Evolutionary conservation across 2,888 invertebrate genomes (phyloP), one percentile per base, ranked within the genome.

Genomic region (Diogma glabrata): DNA sequence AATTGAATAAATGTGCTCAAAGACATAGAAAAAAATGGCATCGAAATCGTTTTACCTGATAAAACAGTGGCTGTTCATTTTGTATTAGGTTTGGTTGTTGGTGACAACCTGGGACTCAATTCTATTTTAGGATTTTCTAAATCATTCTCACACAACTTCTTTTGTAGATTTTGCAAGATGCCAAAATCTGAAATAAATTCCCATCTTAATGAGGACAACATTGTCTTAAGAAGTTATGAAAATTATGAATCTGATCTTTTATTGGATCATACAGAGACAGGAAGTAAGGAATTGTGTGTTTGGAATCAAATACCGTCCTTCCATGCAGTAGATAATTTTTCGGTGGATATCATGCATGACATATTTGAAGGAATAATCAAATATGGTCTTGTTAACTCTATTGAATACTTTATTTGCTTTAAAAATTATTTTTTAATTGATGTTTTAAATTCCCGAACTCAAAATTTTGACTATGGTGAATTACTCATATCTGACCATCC

Each of bases 281-380:
- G 53, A 28, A 51, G 53, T 45, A 50, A 51, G 50, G 45, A 51
- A 50, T 23, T 26, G 24, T 53, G 50, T 30, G 45, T 55, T 47
- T 53, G 53, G 33, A 55, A 53, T 52, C 48, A 50, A 22, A 46
- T 54, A 22, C 47, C 52, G 50, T 14, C 5, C 24, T 52, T 55
- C 52, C 53, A 55, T 53, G 54, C 52, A 24, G 51, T 50, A 51
- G 48, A 51, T 48, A 51, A 54, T 49, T 51, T 52, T 52, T 50
- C 50, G 23, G 52, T 49, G 46, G 54, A 54, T 52, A 50, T 55
- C 47, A 55, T 55, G 55, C 50, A 55, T 19, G 53, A 53, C 52
- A n/a, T 55, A n/a, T 53, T 47, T 22, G 45, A 50, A 49, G 54
- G 52, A 1, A 51, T 54, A 43, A 52, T 52, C 6, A 52, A 40